phyloP scores from a whole-genome alignment of 2,888 invertebrate species.

The Brassicogethes aeneus region DNA sequence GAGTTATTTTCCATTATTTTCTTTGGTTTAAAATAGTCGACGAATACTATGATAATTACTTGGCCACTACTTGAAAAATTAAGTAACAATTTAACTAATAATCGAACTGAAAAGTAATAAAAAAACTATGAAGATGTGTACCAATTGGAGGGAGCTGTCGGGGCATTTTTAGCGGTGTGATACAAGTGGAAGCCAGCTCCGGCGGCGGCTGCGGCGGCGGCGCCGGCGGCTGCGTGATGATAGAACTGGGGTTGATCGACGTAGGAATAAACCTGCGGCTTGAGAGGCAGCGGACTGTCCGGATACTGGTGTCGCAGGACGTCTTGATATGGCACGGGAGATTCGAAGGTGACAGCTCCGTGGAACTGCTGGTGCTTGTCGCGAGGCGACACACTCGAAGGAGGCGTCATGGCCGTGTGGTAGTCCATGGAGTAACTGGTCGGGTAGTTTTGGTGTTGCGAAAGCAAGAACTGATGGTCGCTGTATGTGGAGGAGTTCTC shows the following conservation, averaged over 20 bases:
- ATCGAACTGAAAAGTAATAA: not conserved
- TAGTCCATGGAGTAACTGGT: conserved; percentile 64
- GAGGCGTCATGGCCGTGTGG: conserved; percentile 93
- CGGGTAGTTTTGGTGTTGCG: conserved; percentile 52
- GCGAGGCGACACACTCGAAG: conserved; percentile 91
- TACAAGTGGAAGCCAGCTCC: conserved; percentile 74
- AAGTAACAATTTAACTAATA: not conserved
- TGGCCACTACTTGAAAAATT: conserved; percentile 19
- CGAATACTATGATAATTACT: conserved; percentile 24
- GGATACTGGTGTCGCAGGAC: conserved; percentile 55
- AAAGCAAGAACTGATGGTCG: conserved; percentile 52
- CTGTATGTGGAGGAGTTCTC: conserved; percentile 69
- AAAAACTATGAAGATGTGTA: conserved; percentile 40
- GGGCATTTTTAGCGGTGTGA: conserved; percentile 60
- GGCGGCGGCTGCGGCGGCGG: not conserved
- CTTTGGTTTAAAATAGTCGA: conserved; percentile 36
- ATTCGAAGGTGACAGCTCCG: conserved; percentile 45
- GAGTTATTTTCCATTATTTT: conserved; percentile 30
- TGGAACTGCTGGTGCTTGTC: conserved; percentile 66
- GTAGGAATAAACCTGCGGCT: conserved; percentile 80
- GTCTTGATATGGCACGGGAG: conserved; percentile 40
- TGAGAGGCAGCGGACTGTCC: conserved; percentile 65
- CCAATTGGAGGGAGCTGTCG: conserved; percentile 39
- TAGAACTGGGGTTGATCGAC: conserved; percentile 81
- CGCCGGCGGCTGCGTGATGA: conserved; percentile 46